Base-by-base conservation (phyloP, 1,140 invertebrate species). In the Tetramorium alpestre region DNA sequence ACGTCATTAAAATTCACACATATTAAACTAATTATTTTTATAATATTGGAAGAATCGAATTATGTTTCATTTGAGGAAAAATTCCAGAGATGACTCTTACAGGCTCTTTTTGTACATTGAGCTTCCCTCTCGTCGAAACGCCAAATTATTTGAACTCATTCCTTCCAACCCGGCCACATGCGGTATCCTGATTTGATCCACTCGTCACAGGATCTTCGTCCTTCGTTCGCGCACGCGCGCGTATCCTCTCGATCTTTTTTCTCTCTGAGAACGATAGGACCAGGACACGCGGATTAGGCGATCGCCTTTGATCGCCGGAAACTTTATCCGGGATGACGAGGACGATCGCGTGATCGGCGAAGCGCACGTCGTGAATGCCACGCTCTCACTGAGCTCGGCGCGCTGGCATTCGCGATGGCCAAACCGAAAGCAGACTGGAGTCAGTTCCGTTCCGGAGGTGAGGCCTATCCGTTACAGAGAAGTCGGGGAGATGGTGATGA, bases 341-440 rank as follows among this genome's bases (percentile, higher is more conserved):
- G 41, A 60, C 69, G 69, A 49, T 56, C 69, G 67, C 67, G 54
- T 75, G 69, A 60, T 69, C 49, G 73, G 67, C 25, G 89, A 88
- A 62, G 77, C 89, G 89, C 89, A 75, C 89, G 89, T 90, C 60
- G 78, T 38, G 87, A 82, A 78, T 60, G 87, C 76, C 87, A 18
- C 85, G 87, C 84, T 88, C 76, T 69, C 64, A 91, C 90, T 90
- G 86, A 90, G 54, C 67, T 60, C 73, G 58, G 62, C 88, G 60
- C 85, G 72, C 64, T 70, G 77, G 77, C 76, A 82, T 90, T 86
- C 89, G 77, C 89, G 73, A 78, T 69, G 78, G 87, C 90, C 82
- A 91, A 90, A 91, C 89, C 90, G 90, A 90, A 91, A 91, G 90
- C 90, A 87, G 84, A 91, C 89, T 91, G 89, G 89, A 91, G 90